Conservation (phyloP, 2,797 vertebrate genomes). For the Coreius guichenoti region DNA sequence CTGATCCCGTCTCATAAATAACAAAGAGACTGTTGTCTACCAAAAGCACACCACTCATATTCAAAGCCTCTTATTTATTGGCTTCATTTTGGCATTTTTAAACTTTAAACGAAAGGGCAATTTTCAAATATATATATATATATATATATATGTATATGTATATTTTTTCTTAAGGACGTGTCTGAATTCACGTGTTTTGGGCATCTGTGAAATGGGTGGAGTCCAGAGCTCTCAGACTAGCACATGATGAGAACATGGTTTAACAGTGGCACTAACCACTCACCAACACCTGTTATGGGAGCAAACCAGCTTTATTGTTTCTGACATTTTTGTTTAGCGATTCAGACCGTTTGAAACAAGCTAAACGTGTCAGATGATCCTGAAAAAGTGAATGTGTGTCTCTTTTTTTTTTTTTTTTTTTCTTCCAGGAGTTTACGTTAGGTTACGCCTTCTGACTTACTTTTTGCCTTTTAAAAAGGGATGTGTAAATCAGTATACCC, state of each 20-base stretch:
- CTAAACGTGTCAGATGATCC: not conserved
- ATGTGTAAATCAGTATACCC: conserved; percentile 35
- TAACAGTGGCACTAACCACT: conserved; percentile 8
- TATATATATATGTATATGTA: not conserved
- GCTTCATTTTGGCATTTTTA: not conserved
- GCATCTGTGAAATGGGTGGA: conserved; percentile 36
- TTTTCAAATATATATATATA: not conserved
- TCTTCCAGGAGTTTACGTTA: not conserved
- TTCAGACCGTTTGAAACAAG: not conserved
- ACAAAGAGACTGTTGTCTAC: conserved; percentile 46
- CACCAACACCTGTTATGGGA: conserved; percentile 21
- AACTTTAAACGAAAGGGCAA: not conserved
- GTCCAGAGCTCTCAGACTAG: conserved; percentile 10
- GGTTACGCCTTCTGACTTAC: not conserved
- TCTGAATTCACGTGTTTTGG: conserved; percentile 31
- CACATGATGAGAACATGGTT: conserved; percentile 16
- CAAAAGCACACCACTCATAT: not conserved
- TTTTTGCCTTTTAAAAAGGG: not conserved
- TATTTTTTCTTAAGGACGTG: not conserved
- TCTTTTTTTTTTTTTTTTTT: not conserved
- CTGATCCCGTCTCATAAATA: conserved; percentile 33
- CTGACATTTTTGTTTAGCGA: not conserved
- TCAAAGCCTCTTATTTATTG: not conserved
- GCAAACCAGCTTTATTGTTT: conserved; percentile 13
- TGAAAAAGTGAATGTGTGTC: not conserved